Evolutionary conservation across 2,888 invertebrate species (phyloP).

Genomic region (Parnassius smintheus): DNA sequence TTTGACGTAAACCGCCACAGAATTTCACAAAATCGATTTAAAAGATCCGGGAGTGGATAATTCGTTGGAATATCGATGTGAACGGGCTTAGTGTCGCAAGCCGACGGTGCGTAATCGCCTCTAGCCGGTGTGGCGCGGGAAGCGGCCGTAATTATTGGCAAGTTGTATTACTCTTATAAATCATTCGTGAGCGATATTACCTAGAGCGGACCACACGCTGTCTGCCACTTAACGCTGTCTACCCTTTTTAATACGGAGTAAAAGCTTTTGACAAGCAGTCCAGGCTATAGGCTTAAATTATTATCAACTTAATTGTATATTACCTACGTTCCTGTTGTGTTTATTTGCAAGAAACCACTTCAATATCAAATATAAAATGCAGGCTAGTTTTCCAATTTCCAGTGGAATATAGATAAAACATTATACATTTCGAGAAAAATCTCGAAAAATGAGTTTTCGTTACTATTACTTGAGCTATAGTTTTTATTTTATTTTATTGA

Average conservation of each 20-base stretch:
- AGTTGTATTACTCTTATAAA: constrained; percentile 23
- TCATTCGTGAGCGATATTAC: constrained; percentile 19
- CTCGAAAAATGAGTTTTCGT: no score
- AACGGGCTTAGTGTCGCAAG: constrained; percentile 32
- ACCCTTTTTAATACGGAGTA: constrained; percentile 14
- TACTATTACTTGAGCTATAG: no score
- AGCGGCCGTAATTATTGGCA: constrained; percentile 26
- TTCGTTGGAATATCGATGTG: constrained; percentile 29
- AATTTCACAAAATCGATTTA: constrained; percentile 16
- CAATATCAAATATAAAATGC: no score
- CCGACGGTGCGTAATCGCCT: constrained; percentile 27
- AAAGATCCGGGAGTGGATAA: constrained; percentile 16
- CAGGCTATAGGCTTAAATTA: constrained; percentile 6
- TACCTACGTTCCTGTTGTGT: neutral
- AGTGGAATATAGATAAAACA: neutral
- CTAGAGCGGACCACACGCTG: constrained; percentile 23
- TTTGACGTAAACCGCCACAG: constrained; percentile 8
- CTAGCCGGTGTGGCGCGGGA: constrained; percentile 23
- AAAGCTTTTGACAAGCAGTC: constrained; percentile 20
- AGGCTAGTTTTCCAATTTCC: constrained; percentile 5
- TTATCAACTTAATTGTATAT: constrained; percentile 14
- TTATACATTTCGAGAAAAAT: neutral
- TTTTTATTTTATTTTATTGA: no score
- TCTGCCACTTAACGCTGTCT: constrained; percentile 21
- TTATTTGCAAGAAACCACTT: neutral